Percentiles rank a stretch among this genome's conserved stretches.
Conservation (phyloP, 2,797 vertebrate species). For the Gymnopithys bicolor region DNA sequence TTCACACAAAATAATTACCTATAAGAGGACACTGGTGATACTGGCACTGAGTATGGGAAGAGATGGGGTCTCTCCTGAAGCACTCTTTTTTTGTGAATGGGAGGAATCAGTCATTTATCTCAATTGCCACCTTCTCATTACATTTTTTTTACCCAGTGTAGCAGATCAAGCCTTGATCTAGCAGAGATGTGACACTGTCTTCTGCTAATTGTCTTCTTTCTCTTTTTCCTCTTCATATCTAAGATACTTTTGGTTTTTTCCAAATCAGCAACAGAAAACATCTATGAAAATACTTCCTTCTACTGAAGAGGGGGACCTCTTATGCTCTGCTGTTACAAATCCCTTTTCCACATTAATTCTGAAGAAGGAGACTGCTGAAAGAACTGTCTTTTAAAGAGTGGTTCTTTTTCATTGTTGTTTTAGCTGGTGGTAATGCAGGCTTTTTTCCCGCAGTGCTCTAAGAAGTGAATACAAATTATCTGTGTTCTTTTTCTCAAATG, state of each 20-base stretch:
- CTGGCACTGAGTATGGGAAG: background rate
- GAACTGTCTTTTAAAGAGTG: background rate
- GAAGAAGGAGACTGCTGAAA: background rate
- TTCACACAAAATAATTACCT: background rate
- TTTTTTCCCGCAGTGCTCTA: background rate
- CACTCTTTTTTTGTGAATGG: background rate
- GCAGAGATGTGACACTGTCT: background rate
- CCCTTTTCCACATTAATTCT: background rate
- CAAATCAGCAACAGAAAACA: background rate
- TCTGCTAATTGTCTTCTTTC: background rate
- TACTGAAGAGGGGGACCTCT: background rate
- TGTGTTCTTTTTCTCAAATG: background rate
- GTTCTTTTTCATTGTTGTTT: background rate
- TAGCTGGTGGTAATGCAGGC: background rate
- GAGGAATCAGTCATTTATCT: background rate
- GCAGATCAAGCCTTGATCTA: background rate
- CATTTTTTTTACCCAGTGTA: background rate
- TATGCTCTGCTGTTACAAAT: background rate
- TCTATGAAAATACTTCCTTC: background rate
- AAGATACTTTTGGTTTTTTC: background rate
- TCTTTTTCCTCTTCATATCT: background rate
- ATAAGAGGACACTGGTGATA: background rate
- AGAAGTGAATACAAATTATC: slow-evolving; percentile 18
- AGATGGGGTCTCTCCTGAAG: background rate
- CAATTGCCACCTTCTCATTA: background rate